Percentiles rank a stretch among this genome's conserved stretches.
These are phyloP conservation scores for Halictus ligatus DNA, from an alignment of 2,888 invertebrate genomes.

Conservation along the genomic window DNA sequence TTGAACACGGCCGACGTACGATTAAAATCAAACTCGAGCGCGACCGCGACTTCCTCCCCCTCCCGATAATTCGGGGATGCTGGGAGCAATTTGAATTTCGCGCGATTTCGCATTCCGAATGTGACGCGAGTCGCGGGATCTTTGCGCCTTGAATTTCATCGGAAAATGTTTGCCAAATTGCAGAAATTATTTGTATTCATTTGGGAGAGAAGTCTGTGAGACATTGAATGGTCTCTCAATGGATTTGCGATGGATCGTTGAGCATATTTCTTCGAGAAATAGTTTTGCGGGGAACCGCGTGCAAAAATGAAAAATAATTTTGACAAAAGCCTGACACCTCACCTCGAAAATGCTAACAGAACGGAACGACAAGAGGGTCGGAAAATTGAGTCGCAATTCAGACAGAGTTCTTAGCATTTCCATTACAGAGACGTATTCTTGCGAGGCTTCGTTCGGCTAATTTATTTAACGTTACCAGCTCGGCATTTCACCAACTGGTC, in stretches of 20 bases:
- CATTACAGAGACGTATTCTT: not conserved
- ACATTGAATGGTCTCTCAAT: too few relatives aligned
- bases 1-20: slow-evolving; percentile 1
- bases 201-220: too few relatives aligned
- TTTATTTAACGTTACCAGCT: slow-evolving; percentile 13
- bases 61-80: not conserved
- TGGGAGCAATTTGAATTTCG: not conserved
- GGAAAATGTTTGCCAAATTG: not conserved
- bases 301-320: not conserved
- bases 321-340: not conserved
- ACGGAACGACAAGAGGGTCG: not conserved
- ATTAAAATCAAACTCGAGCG: slow-evolving; percentile 41
- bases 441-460: not conserved
- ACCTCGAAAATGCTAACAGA: not conserved
- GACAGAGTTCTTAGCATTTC: not conserved
- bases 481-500: not conserved
- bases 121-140: not conserved
- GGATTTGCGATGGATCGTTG: too few relatives aligned
- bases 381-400: not conserved
- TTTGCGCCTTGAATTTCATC: not conserved
- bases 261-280: too few relatives aligned
- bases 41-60: not conserved
- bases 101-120: not conserved
- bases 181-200: too few relatives aligned
- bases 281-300: too few relatives aligned